Evolutionary conservation across 2,113 vertebrate genomes (phyloP).

Genomic region (Elaphurus davidianus): DNA sequence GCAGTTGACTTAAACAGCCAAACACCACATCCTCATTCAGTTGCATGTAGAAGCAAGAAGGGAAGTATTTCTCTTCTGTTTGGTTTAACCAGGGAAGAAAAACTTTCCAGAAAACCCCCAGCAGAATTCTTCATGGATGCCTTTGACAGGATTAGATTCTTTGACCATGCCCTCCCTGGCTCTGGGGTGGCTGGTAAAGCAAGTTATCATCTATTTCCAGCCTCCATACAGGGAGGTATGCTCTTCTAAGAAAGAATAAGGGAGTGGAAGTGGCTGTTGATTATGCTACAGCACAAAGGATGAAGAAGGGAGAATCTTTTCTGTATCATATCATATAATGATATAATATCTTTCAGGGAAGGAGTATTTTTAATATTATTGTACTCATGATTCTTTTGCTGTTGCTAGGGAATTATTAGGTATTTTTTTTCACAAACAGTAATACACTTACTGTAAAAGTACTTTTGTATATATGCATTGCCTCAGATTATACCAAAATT

Average conservation of each 20-base stretch:
- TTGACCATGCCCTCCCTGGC: neutral
- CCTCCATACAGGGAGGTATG: neutral
- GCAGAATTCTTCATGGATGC: neutral
- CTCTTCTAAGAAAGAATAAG: neutral
- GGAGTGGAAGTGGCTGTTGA: neutral
- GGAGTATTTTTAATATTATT: neutral
- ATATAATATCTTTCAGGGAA: neutral
- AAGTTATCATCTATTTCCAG: neutral
- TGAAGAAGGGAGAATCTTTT: neutral
- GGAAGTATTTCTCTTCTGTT: neutral
- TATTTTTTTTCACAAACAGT: neutral
- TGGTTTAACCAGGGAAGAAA: conserved; percentile 1
- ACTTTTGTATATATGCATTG: neutral
- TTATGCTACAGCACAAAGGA: neutral
- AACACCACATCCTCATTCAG: neutral
- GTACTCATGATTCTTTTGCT: neutral
- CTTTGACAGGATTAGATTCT: conserved; percentile 2
- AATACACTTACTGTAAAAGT: conserved; percentile 1
- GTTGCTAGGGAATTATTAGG: neutral
- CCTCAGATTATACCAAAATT: neutral
- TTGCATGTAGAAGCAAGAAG: neutral
- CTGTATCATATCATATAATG: neutral
- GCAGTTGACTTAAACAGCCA: neutral
- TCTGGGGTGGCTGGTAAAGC: neutral
- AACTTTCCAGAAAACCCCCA: neutral